Base-by-base conservation (phyloP, 2,888 invertebrate species). In the Idaea dimidiata region DNA sequence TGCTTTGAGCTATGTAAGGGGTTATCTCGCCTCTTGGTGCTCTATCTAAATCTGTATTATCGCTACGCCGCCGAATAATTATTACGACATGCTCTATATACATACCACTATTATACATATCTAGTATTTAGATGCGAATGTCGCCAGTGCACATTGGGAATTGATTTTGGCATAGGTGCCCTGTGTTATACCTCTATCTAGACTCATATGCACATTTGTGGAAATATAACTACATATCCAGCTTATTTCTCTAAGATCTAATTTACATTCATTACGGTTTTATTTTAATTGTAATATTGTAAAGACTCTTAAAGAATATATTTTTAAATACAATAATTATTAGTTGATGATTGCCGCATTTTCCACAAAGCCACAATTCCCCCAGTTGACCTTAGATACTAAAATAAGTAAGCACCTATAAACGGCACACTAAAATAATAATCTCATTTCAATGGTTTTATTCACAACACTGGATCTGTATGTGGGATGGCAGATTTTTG, bases 31-130 rank as follows among this genome's bases (percentile, higher is more conserved):
- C 82, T 79, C 86, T 78, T 82, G 82, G 75, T 77, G 84, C 85
- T 82, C 87, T 91, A 92, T 92, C 91, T 90, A 88, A 89, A 92
- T 92, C 91, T 91, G 88, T 91, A 87, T 87, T 89, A 92, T 92
- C 91, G 86, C 87, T 83, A 85, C 87, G 82, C 81, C 81, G 81
- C 87, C 88, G 86, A 89, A 90, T 90, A 90, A 91, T 91, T 88
- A 91, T 91, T 89, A 89, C 87, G 85, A 85, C 82, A 84, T 82
- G 76, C 82, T 86, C 81, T 78, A 72, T 70, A 67, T 68, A 67
- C 66, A 62, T 68, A 70, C 64, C 14, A 43, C 43, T 43, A 24
- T 24, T 24, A 43, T 8, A 14, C 14, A 43, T 43, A 43, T 43
- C 43, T 43, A 14, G 43, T 43, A 43, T 43, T 43, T 43, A 43